A percentile compares a stretch with the other conserved stretches of the same genome.
Conservation (phyloP, 2,888 invertebrate species). For the Tenthredo scrophulariae region DNA sequence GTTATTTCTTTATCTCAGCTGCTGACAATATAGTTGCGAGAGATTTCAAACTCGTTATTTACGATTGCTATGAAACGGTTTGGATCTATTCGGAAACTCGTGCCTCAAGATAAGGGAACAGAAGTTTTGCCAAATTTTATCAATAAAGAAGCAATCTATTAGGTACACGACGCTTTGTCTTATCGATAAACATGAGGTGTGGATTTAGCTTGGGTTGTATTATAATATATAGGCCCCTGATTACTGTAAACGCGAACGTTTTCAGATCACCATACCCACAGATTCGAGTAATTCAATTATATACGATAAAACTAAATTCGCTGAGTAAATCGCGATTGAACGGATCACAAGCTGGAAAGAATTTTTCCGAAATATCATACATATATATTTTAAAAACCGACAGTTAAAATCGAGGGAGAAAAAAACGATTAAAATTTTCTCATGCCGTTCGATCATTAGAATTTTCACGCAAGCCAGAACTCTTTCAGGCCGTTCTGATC, state of each 20-base stretch:
- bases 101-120: constrained; percentile 15
- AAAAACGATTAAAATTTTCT: constrained; percentile 75
- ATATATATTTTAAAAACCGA: background rate
- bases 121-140: constrained; percentile 35
- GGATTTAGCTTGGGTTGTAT: background rate
- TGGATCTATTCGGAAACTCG: constrained; percentile 15
- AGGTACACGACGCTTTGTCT: constrained; percentile 32
- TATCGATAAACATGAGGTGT: background rate
- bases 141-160: constrained; percentile 14
- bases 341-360: background rate
- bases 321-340: too few species aligned
- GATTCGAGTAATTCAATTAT: background rate
- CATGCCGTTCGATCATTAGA: constrained; percentile 76
- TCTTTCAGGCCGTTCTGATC: constrained; percentile 74
- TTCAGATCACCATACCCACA: background rate
- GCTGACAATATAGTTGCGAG: background rate
- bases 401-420: background rate
- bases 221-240: background rate
- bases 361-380: background rate
- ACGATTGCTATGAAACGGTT: background rate
- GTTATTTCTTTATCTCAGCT: background rate
- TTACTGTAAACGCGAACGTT: background rate
- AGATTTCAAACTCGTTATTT: background rate
- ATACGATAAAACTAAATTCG: background rate
- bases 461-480: constrained; percentile 74